Base-by-base conservation (phyloP, 2,797 vertebrate genomes). In the Typhlichthys eigenmanni region DNA sequence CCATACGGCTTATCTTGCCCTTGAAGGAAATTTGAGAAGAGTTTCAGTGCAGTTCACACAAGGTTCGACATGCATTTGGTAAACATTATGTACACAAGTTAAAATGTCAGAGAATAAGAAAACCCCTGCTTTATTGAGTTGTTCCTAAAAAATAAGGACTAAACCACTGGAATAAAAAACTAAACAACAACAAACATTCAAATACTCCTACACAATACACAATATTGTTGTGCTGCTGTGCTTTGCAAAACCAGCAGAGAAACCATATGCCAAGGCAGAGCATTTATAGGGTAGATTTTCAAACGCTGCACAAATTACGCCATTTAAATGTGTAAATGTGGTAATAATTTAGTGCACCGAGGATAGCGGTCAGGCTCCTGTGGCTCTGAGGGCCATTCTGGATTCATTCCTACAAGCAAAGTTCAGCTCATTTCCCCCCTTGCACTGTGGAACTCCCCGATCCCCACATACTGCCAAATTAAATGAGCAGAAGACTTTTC, bases 301-400 rank as follows among this genome's bases (percentile, higher is more conserved):
- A 56, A 58, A 68, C 55, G 49, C 52, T 66, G 63, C 61, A 67
- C 45, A 55, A 64, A 75, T 60, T 58, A 52, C 34, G 55, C 73
- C 68, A 76, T 64, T 81, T 68, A 64, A 72, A 83, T 79, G 72
- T 80, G 76, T 83, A 66, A 85, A 81, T 83, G 77, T 85, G 84
- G 87, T 76, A 80, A 83, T 83, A 58, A 78, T 81, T 80, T 71
- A 59, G 52, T 29, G 19, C 52, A 58, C 64, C 4, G 66, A 64
- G 51, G 19, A 10, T 24, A 54, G 71, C 56, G 77, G 73, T 71
- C 68, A 65, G 60, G 74, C 68, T 74, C 71, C 69, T 77, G 79
- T 61, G 65, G 83, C 75, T 88, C 76, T 75, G 70, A 76, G 74
- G 80, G 85, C 71, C 61, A 69, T 73, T 77, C 64, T 82, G 79